These are phyloP conservation scores for Steinernema hermaphroditum DNA, from an alignment of 2,888 invertebrate species.

Conservation along the genomic window DNA sequence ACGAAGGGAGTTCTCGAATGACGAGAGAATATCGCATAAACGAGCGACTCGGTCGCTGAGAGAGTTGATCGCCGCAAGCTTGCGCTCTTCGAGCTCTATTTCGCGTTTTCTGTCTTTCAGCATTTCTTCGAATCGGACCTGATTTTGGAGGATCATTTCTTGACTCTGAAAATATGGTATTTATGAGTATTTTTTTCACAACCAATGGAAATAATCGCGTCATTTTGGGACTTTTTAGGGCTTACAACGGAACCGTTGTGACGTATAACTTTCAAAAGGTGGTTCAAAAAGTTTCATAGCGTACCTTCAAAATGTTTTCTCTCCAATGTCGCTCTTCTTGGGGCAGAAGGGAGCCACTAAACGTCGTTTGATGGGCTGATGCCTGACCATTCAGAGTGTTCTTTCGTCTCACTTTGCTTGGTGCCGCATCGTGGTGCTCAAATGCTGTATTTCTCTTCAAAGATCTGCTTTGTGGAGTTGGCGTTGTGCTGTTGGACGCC, in stretches of 20 bases:
- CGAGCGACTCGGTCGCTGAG: slow-evolving; percentile 11
- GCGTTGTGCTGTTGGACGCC: neutral
- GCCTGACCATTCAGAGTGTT: neutral
- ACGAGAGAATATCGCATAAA: neutral
- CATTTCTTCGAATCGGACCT: slow-evolving; percentile 9
- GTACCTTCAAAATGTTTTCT: neutral
- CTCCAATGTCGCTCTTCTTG: slow-evolving; percentile 12
- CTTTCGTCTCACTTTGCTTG: neutral
- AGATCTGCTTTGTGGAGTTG: neutral
- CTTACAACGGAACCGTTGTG: too few species aligned
- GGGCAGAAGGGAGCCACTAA: neutral
- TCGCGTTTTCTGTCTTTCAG: slow-evolving; percentile 4
- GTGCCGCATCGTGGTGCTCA: neutral
- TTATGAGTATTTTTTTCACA: too few species aligned
- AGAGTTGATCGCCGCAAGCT: slow-evolving; percentile 10
- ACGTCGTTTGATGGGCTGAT: neutral
- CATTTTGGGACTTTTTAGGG: too few species aligned
- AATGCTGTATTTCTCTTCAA: neutral
- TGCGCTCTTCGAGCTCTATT: neutral
- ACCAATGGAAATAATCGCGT: too few species aligned
- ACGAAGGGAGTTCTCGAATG: slow-evolving; percentile 14
- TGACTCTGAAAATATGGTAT: neutral
- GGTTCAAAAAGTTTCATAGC: too few species aligned
- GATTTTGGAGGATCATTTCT: slow-evolving; percentile 14
- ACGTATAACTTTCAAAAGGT: too few species aligned